Evolutionary conservation across 1,140 invertebrate species (phyloP), one percentile per base, ranked within the genome.

Genomic region (Drosophila paulistorum): DNA sequence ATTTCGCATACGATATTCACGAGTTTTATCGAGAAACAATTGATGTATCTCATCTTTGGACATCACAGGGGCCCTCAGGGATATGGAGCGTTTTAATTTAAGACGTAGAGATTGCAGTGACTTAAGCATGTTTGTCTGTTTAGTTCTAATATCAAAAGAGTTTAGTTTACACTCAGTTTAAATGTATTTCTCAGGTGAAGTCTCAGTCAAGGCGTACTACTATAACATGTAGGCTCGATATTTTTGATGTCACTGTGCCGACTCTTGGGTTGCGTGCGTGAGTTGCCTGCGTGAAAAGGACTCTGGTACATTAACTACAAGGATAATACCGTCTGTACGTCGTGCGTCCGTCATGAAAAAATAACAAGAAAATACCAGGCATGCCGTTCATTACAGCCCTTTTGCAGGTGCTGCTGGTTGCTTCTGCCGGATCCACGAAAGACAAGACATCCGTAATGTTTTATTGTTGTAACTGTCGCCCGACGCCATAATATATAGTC

Each of bases 391-490:
- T 86, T 86, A 86, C 75, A 71, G 74, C 74, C 75, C 75, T 65
- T 72, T 67, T 30, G 57, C 66, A 75, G 77, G 77, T 80, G 65
- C 74, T 33, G 65, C 63, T 54, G 41, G 33, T 20, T 41, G 3
- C n/a, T 30, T 10, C 42, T 45, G 26, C 45, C 59, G 61, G 55
- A 17, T 67, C 61, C 74, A 84, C 73, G 60, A 74, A 65, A 68
- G 66, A 55, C 74, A 77, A 77, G 83, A 76, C 84, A 79, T 86
- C 79, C 79, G 79, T 83, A 87, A 89, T 87, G 83, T 83, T 87
- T 87, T 87, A 89, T 90, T 89, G 84, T 89, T 84, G 84, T 89
- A 89, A 84, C 77, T 89, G 84, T 89, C 84, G 84, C 80, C 73
- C 60, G 74, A 68, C 77, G 74, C 74, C 77, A 78, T 87, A 89